Base-by-base conservation (phyloP, 2,113 vertebrate genomes). In the Meriones unguiculatus region DNA sequence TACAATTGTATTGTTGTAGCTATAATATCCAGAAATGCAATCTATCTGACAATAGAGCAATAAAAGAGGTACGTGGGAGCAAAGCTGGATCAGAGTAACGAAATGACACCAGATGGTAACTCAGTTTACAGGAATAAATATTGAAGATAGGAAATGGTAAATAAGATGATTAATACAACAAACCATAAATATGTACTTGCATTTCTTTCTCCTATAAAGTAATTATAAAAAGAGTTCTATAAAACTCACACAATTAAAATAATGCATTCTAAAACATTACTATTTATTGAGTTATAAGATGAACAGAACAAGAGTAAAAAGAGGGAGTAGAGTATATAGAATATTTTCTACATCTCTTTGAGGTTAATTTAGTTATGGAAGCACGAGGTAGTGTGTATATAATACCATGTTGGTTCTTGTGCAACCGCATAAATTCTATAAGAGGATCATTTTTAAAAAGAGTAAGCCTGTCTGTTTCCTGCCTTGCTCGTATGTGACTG, bases 221-320 rank as follows among this genome's bases (percentile, higher is more conserved):
- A 46, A 46, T 46, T 46, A 46, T 46, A 5, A 46, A 46, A 46
- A 46, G 46, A 17, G 25, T 73, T 59, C 59, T 30, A 32, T 64
- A 73, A 89, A 94, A 81, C 15, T 65, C n/a, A 69, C 82, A 90
- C 28, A 95, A 92, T 78, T 88, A 78, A 95, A 94, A 70, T 22
- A 69, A 57, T 64, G 65, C 77, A 62, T 77, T 92, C 35, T 78
- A 92, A 78, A 25, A 87, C 70, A 46, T 18, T 35, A 50, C 24
- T 78, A 4, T 90, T 92, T 84, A 5, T 90, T 90, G 81, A 7
- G 4, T 77, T 78, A 2, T 73, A 82, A 77, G 32, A 73, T 46
- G 59, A 90, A 57, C 18, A 93, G 54, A 70, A 78, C 5, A 67
- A 76, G 18, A 67, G 0, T 70, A 22, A 54, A 28, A 91, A 72